phyloP scores from a whole-genome alignment of 2,888 invertebrate genomes.

The Eilema sororculum region DNA sequence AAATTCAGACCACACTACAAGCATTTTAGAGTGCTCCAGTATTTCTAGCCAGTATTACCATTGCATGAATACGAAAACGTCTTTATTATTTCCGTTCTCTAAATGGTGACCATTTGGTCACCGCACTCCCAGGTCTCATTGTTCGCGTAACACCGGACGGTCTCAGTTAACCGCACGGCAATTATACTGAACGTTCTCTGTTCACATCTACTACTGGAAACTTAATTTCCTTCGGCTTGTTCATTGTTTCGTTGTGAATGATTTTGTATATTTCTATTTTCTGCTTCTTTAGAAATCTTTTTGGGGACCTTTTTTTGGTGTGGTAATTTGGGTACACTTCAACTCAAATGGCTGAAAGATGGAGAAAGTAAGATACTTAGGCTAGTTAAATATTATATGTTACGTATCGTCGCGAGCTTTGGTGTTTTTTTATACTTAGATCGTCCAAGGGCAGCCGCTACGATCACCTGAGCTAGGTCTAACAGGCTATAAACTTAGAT shows the following conservation, averaged over 20 bases:
- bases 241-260: slow-evolving; percentile 54
- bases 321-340: background rate
- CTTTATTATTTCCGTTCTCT: slow-evolving; percentile 19
- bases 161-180: slow-evolving; percentile 57
- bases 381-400: background rate
- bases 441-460: no score
- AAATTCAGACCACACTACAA: background rate
- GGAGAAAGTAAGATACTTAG: background rate
- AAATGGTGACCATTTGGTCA: slow-evolving; percentile 38
- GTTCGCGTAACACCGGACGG: slow-evolving; percentile 56
- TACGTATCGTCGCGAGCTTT: no score
- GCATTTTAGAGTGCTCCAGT: background rate
- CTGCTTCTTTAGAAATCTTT: slow-evolving; percentile 4
- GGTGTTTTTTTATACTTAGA: no score
- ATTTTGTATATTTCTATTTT: slow-evolving; percentile 45
- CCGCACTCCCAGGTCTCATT: slow-evolving; percentile 47
- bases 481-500: no score
- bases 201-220: slow-evolving; percentile 57
- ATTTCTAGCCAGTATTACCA: background rate
- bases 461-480: no score
- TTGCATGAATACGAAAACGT: background rate
- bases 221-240: slow-evolving; percentile 61
- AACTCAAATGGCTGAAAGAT: background rate
- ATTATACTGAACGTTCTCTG: slow-evolving; percentile 59
- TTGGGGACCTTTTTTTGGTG: no score